These are phyloP conservation scores for Esox niger DNA, from an alignment of 2,113 vertebrate genomes.

Conservation along the genomic window DNA sequence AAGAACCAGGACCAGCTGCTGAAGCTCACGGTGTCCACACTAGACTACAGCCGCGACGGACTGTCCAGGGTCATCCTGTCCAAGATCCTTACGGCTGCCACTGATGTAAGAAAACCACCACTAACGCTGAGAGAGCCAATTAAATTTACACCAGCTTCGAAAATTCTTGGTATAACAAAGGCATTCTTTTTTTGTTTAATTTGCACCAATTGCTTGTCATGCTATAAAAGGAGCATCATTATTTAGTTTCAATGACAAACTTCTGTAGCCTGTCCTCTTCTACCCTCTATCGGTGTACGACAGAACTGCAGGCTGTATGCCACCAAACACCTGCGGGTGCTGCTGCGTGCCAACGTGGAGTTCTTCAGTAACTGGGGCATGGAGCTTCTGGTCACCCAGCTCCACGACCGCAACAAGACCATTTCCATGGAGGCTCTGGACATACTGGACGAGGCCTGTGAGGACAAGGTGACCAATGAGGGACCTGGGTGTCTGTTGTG, in stretches of 20 bases:
- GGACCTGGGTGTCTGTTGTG: background rate
- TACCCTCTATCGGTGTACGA: background rate
- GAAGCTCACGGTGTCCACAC: slow-evolving; percentile 82
- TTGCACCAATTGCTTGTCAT: background rate
- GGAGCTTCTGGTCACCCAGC: slow-evolving; percentile 83
- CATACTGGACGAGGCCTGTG: slow-evolving; percentile 86
- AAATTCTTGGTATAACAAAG: too few species aligned
- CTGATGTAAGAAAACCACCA: slow-evolving; percentile 40
- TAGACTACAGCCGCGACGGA: slow-evolving; percentile 86
- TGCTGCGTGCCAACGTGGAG: slow-evolving; percentile 83
- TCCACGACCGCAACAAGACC: slow-evolving; percentile 84
- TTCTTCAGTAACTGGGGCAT: slow-evolving; percentile 91
- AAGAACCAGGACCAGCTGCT: slow-evolving; percentile 86
- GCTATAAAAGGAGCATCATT: too few species aligned
- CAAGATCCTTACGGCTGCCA: slow-evolving; percentile 82
- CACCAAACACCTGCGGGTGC: slow-evolving; percentile 82
- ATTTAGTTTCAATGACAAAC: too few species aligned
- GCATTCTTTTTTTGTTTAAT: background rate
- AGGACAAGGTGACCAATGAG: slow-evolving; percentile 79
- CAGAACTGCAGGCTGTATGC: slow-evolving; percentile 83
- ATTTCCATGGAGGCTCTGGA: slow-evolving; percentile 85
- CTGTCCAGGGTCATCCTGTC: slow-evolving; percentile 84
- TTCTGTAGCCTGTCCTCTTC: background rate
- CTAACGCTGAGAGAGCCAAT: background rate
- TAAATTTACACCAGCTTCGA: background rate